Conservation (phyloP, 2,113 vertebrate genomes). For the Bufo gargarizans region DNA sequence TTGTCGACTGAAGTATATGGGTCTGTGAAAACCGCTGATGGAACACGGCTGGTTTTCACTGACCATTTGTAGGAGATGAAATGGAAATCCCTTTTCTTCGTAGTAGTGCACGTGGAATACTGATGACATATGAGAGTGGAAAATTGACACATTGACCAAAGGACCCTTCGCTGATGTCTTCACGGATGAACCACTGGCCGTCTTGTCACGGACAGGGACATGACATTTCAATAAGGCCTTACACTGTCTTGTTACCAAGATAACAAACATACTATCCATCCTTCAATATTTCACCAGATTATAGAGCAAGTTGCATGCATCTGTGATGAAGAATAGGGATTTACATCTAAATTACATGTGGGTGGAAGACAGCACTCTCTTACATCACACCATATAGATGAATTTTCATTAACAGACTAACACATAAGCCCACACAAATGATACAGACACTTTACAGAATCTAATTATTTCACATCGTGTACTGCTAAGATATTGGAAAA, state of each 20-base stretch:
- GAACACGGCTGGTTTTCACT: too few species aligned
- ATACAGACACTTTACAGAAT: slow-evolving; percentile 17
- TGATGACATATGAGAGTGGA: too few species aligned
- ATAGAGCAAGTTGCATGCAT: neutral
- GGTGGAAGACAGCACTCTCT: neutral
- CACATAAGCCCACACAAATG: slow-evolving; percentile 20
- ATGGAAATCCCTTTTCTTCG: too few species aligned
- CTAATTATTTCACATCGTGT: slow-evolving; percentile 26
- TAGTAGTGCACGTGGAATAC: too few species aligned
- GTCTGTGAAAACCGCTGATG: too few species aligned
- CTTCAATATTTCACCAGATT: slow-evolving; percentile 15
- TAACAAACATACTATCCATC: slow-evolving; percentile 36
- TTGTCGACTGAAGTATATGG: too few species aligned
- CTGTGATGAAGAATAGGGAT: slow-evolving; percentile 11
- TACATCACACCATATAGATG: neutral
- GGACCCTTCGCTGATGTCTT: too few species aligned
- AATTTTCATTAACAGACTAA: neutral
- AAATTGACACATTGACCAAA: too few species aligned
- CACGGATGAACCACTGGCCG: too few species aligned
- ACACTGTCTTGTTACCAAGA: slow-evolving; percentile 40
- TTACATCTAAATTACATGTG: slow-evolving; percentile 37
- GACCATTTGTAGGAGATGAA: too few species aligned
- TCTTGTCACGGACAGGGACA: too few species aligned
- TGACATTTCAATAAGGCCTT: too few species aligned
- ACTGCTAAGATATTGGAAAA: slow-evolving; percentile 8